phyloP scores from a whole-genome alignment of 2,797 vertebrate species.

The Falco naumanni region DNA sequence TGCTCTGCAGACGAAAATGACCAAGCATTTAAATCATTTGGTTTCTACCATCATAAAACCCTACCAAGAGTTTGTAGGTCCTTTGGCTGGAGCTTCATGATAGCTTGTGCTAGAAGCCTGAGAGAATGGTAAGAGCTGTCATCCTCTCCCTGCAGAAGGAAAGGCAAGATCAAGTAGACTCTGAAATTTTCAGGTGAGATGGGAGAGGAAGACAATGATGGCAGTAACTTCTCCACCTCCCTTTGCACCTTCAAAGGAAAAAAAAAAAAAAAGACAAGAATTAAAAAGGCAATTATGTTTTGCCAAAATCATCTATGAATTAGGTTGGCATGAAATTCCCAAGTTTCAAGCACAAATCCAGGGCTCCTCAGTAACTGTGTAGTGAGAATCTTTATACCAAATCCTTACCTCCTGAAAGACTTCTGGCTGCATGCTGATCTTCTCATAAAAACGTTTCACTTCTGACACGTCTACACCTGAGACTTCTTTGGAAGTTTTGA shows the following conservation, averaged over 20 bases:
- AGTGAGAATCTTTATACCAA: background rate
- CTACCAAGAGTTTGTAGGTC: slow-evolving; percentile 72
- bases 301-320: background rate
- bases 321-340: background rate
- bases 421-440: background rate
- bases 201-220: slow-evolving; percentile 16
- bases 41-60: background rate
- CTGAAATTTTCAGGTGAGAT: slow-evolving; percentile 77
- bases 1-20: background rate
- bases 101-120: slow-evolving; percentile 13
- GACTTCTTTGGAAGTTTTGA: slow-evolving; percentile 45
- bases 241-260: slow-evolving; percentile 65
- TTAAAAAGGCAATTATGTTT: background rate
- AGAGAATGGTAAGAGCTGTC: background rate
- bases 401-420: slow-evolving; percentile 31
- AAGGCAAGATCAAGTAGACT: slow-evolving; percentile 77
- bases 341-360: background rate
- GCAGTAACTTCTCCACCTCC: slow-evolving; percentile 55
- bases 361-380: background rate
- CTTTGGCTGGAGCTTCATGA: slow-evolving; percentile 47
- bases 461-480: slow-evolving; percentile 26
- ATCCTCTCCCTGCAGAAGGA: slow-evolving; percentile 59
- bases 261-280: background rate
- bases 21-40: background rate
- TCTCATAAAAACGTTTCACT: slow-evolving; percentile 30